Conservation (phyloP, 2,888 invertebrate species). For the Lepidocyrtoides sp. region DNA sequence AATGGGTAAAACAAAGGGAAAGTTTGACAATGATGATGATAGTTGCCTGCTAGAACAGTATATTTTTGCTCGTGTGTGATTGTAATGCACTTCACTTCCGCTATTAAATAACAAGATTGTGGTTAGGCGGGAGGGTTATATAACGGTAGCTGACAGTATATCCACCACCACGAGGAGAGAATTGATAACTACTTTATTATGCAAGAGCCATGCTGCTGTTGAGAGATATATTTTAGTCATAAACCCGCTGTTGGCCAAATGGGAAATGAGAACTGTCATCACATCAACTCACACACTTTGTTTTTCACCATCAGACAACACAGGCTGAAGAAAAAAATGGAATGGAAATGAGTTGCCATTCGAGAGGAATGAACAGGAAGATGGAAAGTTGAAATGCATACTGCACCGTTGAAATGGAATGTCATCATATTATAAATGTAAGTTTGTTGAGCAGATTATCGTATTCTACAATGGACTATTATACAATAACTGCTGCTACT, state of each 20-base stretch:
- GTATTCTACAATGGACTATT: conserved; percentile 1
- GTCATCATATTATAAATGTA: background rate
- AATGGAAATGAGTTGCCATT: conserved; percentile 56
- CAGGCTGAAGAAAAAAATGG: conserved; percentile 24
- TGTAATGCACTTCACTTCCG: conserved; percentile 59
- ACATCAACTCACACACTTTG: conserved; percentile 26
- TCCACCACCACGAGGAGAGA: background rate
- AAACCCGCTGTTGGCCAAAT: conserved; percentile 61
- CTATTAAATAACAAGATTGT: conserved; percentile 34
- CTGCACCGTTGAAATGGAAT: conserved; percentile 1
- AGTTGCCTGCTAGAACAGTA: background rate
- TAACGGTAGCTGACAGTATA: background rate
- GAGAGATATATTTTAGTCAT: conserved; percentile 35
- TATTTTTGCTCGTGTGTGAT: background rate
- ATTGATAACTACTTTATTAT: conserved; percentile 56
- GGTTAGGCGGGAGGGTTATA: background rate
- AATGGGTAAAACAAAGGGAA: conserved; percentile 51
- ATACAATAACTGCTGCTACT: background rate
- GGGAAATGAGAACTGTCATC: conserved; percentile 69
- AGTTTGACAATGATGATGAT: conserved; percentile 33
- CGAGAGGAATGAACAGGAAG: too few species aligned
- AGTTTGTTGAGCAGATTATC: background rate
- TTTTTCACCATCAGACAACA: conserved; percentile 23
- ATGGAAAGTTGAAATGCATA: conserved; percentile 25
- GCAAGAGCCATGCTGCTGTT: conserved; percentile 10